phyloP scores from a whole-genome alignment of 2,888 invertebrate species.

The Meteorus cinctellus region DNA sequence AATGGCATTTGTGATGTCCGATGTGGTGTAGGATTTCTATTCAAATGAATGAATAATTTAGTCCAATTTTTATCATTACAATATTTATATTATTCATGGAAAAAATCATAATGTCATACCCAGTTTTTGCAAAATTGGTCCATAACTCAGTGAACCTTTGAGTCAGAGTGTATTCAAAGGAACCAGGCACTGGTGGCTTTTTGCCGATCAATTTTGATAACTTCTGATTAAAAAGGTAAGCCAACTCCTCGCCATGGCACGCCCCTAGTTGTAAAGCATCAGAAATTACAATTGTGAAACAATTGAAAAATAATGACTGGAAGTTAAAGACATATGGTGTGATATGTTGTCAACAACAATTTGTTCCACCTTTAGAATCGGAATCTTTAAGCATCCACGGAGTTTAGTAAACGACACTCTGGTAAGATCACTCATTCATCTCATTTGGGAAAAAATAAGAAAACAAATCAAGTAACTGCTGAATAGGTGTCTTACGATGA shows the following conservation, averaged over 20 bases:
- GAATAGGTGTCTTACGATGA: too few species aligned
- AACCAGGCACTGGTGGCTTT: conserved; percentile 41
- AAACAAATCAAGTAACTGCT: too few species aligned
- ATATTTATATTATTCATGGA: background rate
- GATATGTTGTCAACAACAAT: too few species aligned
- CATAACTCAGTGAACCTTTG: conserved; percentile 65
- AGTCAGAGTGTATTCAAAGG: conserved; percentile 53
- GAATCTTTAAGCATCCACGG: too few species aligned
- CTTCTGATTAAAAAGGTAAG: conserved; percentile 59
- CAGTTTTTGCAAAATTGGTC: conserved; percentile 69
- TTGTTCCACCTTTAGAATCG: too few species aligned
- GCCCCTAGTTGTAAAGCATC: conserved; percentile 49
- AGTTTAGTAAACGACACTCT: too few species aligned
- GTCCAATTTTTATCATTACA: too few species aligned
- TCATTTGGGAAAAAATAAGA: too few species aligned
- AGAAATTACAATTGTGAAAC: background rate
- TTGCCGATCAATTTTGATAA: conserved; percentile 44
- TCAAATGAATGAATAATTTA: background rate
- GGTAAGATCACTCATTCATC: too few species aligned
- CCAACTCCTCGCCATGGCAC: conserved; percentile 62
- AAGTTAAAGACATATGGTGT: too few species aligned
- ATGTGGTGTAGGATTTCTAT: conserved; percentile 14
- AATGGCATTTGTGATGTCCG: background rate
- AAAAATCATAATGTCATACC: conserved; percentile 53
- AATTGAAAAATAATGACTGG: too few species aligned